Evolutionary conservation across 2,113 vertebrate genomes (phyloP).

Genomic region (Miniopterus natalensis): DNA sequence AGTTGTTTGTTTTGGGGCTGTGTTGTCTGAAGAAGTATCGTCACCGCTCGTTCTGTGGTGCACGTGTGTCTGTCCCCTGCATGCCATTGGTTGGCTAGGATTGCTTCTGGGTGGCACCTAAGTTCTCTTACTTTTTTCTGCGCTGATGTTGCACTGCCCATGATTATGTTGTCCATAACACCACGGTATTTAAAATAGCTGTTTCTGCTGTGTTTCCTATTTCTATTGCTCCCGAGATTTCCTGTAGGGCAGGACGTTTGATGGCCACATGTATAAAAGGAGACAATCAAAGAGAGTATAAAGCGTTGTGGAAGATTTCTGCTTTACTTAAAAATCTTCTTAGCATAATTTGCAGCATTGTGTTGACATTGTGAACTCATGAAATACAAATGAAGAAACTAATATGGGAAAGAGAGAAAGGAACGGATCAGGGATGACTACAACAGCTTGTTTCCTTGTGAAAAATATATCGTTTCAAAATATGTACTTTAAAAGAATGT

Average conservation of each 20-base stretch:
- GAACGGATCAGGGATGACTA: not conserved
- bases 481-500: slow-evolving; percentile 29
- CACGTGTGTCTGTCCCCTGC: not conserved
- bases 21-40: not conserved
- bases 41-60: not conserved
- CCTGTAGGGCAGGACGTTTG: not conserved
- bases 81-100: not conserved
- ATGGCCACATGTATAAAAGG: not conserved
- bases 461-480: slow-evolving; percentile 3
- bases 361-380: not conserved
- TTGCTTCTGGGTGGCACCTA: not conserved
- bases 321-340: not conserved
- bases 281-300: not conserved
- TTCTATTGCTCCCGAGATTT: slow-evolving; percentile 46
- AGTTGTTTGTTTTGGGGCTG: not conserved
- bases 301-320: not conserved
- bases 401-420: slow-evolving; percentile 6
- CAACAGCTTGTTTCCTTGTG: not conserved
- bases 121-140: not conserved
- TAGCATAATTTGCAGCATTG: not conserved
- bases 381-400: not conserved
- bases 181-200: too few species aligned
- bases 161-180: too few species aligned
- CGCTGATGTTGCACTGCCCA: too few species aligned
- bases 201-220: not conserved